phyloP scores from a whole-genome alignment of 2,113 vertebrate species.

The Trichomycterus rosablanca region DNA sequence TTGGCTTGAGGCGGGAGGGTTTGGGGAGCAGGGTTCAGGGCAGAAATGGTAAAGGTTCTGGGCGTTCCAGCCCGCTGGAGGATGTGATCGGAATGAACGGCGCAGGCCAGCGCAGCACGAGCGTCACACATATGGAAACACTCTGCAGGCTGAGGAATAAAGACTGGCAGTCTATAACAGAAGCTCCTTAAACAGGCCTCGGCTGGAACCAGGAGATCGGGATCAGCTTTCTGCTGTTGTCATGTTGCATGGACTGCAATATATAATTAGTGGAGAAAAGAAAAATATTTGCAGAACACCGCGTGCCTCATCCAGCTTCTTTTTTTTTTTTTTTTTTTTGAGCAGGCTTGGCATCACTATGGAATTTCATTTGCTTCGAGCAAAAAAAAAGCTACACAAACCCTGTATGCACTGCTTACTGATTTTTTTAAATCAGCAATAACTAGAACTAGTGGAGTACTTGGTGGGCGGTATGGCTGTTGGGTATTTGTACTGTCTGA shows the following conservation, averaged over 20 bases:
- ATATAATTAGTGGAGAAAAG: constrained; percentile 31
- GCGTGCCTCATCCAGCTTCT: not conserved
- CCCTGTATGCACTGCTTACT: too few species aligned
- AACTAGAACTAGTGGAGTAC: not conserved
- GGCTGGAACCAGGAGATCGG: constrained; percentile 30
- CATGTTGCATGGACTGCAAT: constrained; percentile 29
- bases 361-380: not conserved
- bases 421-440: not conserved
- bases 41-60: too few species aligned
- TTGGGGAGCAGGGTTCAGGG: constrained; percentile 10
- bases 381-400: not conserved
- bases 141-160: constrained; percentile 32
- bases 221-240: constrained; percentile 40
- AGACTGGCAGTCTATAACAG: constrained; percentile 36
- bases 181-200: constrained; percentile 40
- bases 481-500: too few species aligned
- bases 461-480: too few species aligned
- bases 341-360: constrained; percentile 2
- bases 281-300: constrained; percentile 23
- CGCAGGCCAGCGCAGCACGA: constrained; percentile 23
- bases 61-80: constrained; percentile 25
- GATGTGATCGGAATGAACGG: constrained; percentile 40
- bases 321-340: too few species aligned
- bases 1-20: constrained; percentile 19
- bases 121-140: constrained; percentile 48